Percentiles rank a stretch among this genome's conserved stretches.
phyloP scores from a whole-genome alignment of 30 jellyfish, hydroid and myxozoan genomes.

The Aurelia sp. region DNA sequence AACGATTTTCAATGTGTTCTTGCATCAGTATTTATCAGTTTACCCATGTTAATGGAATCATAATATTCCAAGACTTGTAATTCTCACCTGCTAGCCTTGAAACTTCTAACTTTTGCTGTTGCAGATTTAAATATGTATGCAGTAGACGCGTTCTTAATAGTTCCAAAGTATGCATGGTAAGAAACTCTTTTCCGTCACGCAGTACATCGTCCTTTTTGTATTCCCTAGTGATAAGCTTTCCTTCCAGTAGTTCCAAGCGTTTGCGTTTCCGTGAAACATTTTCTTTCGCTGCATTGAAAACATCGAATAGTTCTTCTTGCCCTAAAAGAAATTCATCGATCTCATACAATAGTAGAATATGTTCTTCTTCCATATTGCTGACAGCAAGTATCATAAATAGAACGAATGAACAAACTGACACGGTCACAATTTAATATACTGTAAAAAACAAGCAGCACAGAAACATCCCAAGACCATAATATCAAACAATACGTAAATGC shows the following conservation, averaged over 20 bases:
- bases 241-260: background rate
- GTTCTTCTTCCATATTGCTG: no score
- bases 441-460: background rate
- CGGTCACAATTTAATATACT: no score
- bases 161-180: background rate
- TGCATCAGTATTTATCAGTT: no score
- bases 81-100: background rate
- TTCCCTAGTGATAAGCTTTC: background rate
- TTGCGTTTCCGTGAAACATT: background rate
- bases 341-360: no score
- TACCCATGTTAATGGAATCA: no score
- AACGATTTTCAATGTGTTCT: no score
- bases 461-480: background rate
- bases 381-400: no score
- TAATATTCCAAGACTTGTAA: no score
- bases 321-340: background rate
- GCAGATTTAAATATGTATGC: background rate
- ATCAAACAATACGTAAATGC: background rate
- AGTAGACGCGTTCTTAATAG: background rate
- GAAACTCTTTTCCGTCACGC: conserved; percentile 1
- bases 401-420: no score
- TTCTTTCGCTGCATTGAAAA: background rate
- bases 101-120: background rate
- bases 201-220: background rate
- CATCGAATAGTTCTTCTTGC: background rate